Evolutionary conservation across 2,888 invertebrate species (phyloP), one percentile per base, ranked within the genome.

Genomic region (Nomada flava): DNA sequence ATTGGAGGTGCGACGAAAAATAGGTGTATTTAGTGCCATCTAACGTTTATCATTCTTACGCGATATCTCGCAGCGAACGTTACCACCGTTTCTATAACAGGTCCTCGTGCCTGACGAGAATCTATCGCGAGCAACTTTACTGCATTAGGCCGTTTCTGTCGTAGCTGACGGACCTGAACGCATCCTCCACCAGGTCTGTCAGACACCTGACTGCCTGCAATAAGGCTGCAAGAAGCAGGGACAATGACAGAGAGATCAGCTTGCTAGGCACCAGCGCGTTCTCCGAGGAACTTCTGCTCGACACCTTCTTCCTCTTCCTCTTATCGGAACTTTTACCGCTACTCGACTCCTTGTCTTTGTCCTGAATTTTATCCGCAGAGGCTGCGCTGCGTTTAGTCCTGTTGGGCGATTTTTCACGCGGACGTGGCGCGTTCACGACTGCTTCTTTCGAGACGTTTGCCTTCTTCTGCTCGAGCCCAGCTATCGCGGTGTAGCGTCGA

Each of bases 121-220:
- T 18, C 23, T 9, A 53, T 69, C 64, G 65, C 47, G 15, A n/a
- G 13, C 23, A 18, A 64, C n/a, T 74, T 88, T 68, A 88, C 65
- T 88, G 88, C 52, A 88, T 55, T 29, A 88, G 76, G 71, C 88
- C 87, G 73, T 78, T 89, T 81, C 88, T 89, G 60, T 92, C 92
- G 79, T 90, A 91, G 76, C 89, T 90, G 59, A 91, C 83, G 4
- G 92, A 92, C 55, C 88, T 89, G 68, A 94, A 92, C 15, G 94
- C 95, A 88, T 95, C 95, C 89, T 95, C 95, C 87, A 95, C 94
- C 90, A 95, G 95, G 92, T 95, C 95, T 60, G 95, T 95, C 89
- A 95, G 95, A 92, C 95, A 95, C 79, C 95, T 95, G 92, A 96
- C 95, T 85, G 95, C 96, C 92, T 96, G 96, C 52, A 96, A 89